A percentile compares a stretch with the other conserved stretches of the same genome.
These are phyloP conservation scores for Mimas tiliae DNA, from an alignment of 2,888 invertebrate genomes.

Conservation along the genomic window DNA sequence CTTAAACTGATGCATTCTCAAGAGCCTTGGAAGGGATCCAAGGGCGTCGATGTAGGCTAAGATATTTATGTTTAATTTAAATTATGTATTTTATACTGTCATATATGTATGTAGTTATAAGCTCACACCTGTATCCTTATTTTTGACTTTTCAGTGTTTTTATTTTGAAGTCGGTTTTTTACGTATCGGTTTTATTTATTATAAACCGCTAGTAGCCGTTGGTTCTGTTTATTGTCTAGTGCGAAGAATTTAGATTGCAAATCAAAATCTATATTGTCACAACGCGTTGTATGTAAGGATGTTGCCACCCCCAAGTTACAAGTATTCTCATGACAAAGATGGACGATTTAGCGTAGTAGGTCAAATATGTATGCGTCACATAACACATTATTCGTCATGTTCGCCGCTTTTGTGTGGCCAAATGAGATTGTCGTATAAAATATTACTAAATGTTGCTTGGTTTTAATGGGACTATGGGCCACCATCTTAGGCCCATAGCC, in stretches of 20 bases:
- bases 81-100: no score
- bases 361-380: not conserved
- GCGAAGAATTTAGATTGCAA: no score
- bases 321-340: not conserved
- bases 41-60: constrained; percentile 5
- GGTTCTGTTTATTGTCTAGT: no score
- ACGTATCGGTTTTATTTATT: no score
- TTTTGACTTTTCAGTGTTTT: no score
- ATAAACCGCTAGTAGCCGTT: no score
- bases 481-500: no score
- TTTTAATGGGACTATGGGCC: no score
- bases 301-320: not conserved
- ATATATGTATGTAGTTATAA: no score
- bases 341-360: not conserved
- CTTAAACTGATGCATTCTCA: constrained; percentile 9
- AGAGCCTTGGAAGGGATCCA: constrained; percentile 2
- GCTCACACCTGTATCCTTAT: no score
- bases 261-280: no score
- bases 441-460: not conserved
- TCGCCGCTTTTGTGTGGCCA: not conserved
- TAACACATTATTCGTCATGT: not conserved
- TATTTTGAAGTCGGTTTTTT: no score
- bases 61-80: not conserved
- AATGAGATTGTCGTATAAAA: not conserved
- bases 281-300: not conserved